Base-by-base conservation (phyloP, 2,113 vertebrate genomes). In the Mormyrus iriodes region DNA sequence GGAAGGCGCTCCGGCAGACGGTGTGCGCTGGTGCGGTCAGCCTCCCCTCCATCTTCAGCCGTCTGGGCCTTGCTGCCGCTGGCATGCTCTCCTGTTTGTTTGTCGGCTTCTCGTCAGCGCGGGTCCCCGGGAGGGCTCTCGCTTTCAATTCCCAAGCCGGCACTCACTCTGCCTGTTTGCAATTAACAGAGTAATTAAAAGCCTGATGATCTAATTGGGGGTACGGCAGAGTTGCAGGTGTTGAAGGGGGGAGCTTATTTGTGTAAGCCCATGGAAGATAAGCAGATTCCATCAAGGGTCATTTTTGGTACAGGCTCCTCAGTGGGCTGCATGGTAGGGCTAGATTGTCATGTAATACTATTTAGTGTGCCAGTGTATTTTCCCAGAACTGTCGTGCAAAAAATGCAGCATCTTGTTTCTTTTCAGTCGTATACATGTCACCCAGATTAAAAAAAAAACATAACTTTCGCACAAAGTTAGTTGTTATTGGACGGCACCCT, bases 111-210 rank as follows among this genome's bases (percentile, higher is more conserved):
- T 95, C 93, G 93, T 95, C 94, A 95, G 92, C 91, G 91, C 90
- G 91, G 93, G 94, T 94, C 94, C 95, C 95, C 94, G 89, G 52
- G 89, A 94, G 95, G 95, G 92, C 92, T 92, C 90, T 87, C 92
- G 92, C 92, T 93, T 94, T 95, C 95, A 95, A 97, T 97, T 97
- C 97, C 97, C 96, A 94, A 96, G 96, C 96, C 96, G 96, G 96
- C 97, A 97, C 97, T 97, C 96, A 95, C 95, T 96, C 97, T 96
- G 97, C 97, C 97, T 98, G 97, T 95, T 95, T 96, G 97, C 97
- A 98, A 99, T 99, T 99, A 99, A 97, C 97, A 97, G 97, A 97
- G 97, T 99, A 98, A 99, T 99, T 99, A 99, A 98, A 98, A 98
- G 97, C 97, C 97, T 98, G 97, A 99, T 97, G 98, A 99, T 97